Conservation (phyloP, 2,888 invertebrate genomes). For the Hypena proboscidalis region DNA sequence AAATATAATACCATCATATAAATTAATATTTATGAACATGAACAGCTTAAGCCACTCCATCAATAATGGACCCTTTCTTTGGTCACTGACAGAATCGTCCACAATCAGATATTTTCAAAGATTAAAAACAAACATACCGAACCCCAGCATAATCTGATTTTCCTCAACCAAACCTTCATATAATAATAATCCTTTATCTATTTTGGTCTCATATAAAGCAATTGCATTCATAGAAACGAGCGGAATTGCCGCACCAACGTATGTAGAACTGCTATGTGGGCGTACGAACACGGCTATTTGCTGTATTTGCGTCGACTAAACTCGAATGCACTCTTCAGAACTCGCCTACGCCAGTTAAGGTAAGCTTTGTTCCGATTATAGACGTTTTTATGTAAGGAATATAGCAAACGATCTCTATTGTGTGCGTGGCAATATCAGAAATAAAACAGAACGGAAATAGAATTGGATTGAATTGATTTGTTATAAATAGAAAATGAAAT, state of each 20-base stretch:
- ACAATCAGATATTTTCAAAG: no score
- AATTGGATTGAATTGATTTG: no score
- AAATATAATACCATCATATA: no score
- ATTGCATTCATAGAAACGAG: conserved; percentile 16
- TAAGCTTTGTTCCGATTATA: conserved; percentile 5
- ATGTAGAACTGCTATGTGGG: conserved; percentile 35
- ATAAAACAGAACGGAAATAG: neutral
- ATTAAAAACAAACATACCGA: no score
- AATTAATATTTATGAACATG: no score
- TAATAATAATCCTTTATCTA: no score
- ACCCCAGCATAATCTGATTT: no score
- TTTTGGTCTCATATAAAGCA: neutral
- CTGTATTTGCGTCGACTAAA: conserved; percentile 30
- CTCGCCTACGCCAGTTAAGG: conserved; percentile 27
- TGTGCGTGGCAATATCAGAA: conserved; percentile 12
- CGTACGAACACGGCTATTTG: conserved; percentile 35
- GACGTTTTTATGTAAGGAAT: conserved; percentile 13
- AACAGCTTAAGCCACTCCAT: no score
- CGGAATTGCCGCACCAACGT: conserved; percentile 28
- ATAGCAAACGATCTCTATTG: conserved; percentile 25
- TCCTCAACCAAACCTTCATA: no score
- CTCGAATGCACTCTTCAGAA: conserved; percentile 34
- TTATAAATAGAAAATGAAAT: no score
- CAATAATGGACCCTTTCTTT: no score
- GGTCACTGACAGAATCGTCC: no score